These are phyloP conservation scores for Hermaeophaga mercurialis DNA, from an alignment of 2,888 invertebrate genomes.

Conservation along the genomic window DNA sequence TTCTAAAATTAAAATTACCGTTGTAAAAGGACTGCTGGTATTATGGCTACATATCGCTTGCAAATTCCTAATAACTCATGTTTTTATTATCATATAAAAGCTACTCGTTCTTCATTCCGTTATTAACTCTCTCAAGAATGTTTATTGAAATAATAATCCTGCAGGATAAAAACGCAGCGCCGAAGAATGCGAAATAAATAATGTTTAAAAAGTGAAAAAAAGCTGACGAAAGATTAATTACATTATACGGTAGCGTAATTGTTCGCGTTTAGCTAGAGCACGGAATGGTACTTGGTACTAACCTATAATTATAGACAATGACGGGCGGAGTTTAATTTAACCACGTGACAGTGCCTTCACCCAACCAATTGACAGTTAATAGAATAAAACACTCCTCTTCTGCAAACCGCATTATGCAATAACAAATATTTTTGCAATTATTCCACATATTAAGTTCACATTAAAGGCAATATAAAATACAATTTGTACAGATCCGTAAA, in stretches of 20 bases:
- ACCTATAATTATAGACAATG: constrained; percentile 57
- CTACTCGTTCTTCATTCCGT: neutral
- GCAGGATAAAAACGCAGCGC: constrained; percentile 3
- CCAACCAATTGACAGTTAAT: constrained; percentile 24
- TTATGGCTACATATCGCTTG: no score
- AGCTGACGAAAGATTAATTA: constrained; percentile 47
- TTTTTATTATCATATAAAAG: no score
- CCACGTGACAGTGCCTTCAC: constrained; percentile 30
- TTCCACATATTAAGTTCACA: no score
- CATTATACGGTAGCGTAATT: constrained; percentile 56
- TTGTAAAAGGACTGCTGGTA: no score
- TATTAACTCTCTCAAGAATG: neutral
- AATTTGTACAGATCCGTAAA: no score
- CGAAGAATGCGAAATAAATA: constrained; percentile 37
- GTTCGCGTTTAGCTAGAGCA: constrained; percentile 51
- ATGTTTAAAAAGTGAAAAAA: constrained; percentile 33
- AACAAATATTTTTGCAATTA: constrained; percentile 2
- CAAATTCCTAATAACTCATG: no score
- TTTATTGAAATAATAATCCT: constrained; percentile 13
- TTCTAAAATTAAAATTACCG: no score
- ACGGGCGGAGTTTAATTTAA: constrained; percentile 46
- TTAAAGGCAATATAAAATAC: no score
- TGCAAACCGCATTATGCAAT: constrained; percentile 3
- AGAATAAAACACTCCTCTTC: constrained; percentile 4
- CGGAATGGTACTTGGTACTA: constrained; percentile 37